Evolutionary conservation across 2,797 vertebrate species (phyloP), one percentile per base, ranked within the genome.

Genomic region (Anniella stebbinsi): DNA sequence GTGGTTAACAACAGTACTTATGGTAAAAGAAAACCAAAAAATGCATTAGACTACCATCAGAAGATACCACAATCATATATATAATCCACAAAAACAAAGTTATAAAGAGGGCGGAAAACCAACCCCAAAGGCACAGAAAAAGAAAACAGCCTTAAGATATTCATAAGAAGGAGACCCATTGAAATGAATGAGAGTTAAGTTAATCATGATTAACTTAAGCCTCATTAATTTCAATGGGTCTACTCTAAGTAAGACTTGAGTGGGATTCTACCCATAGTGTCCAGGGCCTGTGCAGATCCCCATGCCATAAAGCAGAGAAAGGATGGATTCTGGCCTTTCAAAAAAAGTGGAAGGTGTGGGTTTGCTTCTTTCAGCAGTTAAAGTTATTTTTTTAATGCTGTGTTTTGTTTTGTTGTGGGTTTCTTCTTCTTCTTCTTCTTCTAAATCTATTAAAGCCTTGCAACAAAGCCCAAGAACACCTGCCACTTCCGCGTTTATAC

Each of bases 401-500:
- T 7, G 33, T 60, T 60, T 60, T 36, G 10, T n/a, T 30, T 30
- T n/a, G n/a, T 1, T 41, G 51, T 51, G 45, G 18, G 38, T 63
- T 45, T 30, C 33, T 25, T 78, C 41, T 78, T 54, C 54, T 41
- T 63, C n/a, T 57, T 18, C 33, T 2, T 48, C 6, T 60, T 73
- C 45, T 70, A 8, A 66, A 87, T 67, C 72, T 89, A 41, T 81
- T 87, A 66, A 91, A 91, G 81, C 73, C 33, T 87, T 82, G 54
- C 10, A 93, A 80, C 5, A 87, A 91, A 85, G 69, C 90, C 17
- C 15, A 21, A 67, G 33, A 89, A 90, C 23, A 92, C 92, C 87
- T 94, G 84, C 54, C 88, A 91, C 86, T 94, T 95, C 84, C 87
- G 18, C 84, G 48, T 0, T 90, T 93, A 94, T 36, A 84, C 92